Conservation (phyloP, 30 jellyfish, hydroid and myxozoan genomes). For the Aurelia coerulea region DNA sequence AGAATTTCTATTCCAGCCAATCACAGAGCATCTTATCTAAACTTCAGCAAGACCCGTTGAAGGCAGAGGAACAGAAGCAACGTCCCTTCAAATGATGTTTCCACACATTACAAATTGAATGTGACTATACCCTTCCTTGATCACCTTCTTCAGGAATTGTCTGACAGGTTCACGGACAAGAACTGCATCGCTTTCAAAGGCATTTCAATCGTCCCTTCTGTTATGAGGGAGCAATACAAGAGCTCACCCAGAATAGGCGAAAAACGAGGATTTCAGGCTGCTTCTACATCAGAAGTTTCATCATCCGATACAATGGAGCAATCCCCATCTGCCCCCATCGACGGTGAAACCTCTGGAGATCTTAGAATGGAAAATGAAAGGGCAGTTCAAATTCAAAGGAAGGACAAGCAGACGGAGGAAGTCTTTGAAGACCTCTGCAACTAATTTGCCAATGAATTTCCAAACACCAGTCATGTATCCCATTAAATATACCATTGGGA, state of each 20-base stretch:
- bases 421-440: not conserved
- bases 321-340: too few relatives aligned
- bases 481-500: slow-evolving; percentile 43
- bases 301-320: too few relatives aligned
- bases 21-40: too few relatives aligned
- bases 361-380: not conserved
- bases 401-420: slow-evolving; percentile 14
- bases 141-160: slow-evolving; percentile 14
- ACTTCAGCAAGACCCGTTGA: too few relatives aligned
- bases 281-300: too few relatives aligned
- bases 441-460: slow-evolving; percentile 20
- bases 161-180: not conserved
- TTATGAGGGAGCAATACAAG: slow-evolving; percentile 1
- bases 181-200: slow-evolving; percentile 18
- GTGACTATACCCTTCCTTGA: slow-evolving; percentile 15
- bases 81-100: not conserved
- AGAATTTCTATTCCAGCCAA: too few relatives aligned
- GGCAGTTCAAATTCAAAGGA: slow-evolving; percentile 16
- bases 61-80: too few relatives aligned
- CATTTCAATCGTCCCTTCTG: slow-evolving; percentile 1
- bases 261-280: not conserved
- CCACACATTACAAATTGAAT: not conserved
- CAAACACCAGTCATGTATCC: not conserved
- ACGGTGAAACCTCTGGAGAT: too few relatives aligned
- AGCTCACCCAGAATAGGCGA: not conserved